Evolutionary conservation across 2,113 vertebrate genomes (phyloP), one percentile per base, ranked within the genome.

Genomic region (Xiphias gladius): DNA sequence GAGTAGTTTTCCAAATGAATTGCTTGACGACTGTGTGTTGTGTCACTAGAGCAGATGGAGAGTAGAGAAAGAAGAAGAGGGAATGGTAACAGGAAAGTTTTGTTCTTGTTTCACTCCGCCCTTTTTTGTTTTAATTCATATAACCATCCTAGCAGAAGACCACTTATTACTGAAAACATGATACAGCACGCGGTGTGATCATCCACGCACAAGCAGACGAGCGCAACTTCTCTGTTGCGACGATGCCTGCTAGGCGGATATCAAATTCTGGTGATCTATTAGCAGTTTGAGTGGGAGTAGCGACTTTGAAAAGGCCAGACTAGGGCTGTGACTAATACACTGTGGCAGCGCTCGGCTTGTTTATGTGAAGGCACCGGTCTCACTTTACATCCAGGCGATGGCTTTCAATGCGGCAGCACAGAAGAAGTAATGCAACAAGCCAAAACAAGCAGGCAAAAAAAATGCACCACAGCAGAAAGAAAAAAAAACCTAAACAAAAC

Each of bases 301-400:
- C 5, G 48, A 83, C 89, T 91, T 90, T 89, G 87, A 88, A 95
- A 93, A 94, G 91, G 90, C 89, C 90, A 93, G 77, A 77, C 83
- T 64, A 32, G 83, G 77, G 83, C 77, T 89, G 86, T 89, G 91
- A 94, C 87, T 91, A 88, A 93, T 91, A 82, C 86, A 50, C 62
- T 65, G 86, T 86, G 93, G 89, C 90, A 91, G 87, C 46, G 37
- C 75, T 81, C 16, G 80, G 61, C 83, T 89, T 92, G 90, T 93
- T 92, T 91, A 82, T 88, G 83, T 73, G 83, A 90, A 86, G 78
- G 72, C 76, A 72, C 79, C 52, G 80, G 80, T 70, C 76, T 84
- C 86, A 78, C 84, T 88, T 83, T 88, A 85, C 83, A 82, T 86
- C 81, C 82, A 79, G 81, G 76, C 59, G 46, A 83, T 69, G 75